Conservation (phyloP, 2,113 vertebrate genomes). For the Saimiri boliviensis region DNA sequence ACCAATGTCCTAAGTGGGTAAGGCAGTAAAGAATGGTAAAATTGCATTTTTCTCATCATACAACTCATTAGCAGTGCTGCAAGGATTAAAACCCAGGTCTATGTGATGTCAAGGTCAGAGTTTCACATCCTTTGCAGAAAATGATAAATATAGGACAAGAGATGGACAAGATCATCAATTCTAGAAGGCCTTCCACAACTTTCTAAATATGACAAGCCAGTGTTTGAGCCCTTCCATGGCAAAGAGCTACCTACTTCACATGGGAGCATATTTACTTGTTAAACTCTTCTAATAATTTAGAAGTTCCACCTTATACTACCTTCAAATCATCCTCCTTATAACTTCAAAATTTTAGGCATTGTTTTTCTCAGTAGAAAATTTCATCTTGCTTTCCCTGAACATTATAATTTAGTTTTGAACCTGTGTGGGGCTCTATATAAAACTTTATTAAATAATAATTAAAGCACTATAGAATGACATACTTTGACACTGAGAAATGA, state of each 20-base stretch:
- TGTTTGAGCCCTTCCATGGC: neutral
- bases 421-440: neutral
- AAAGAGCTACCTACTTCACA: neutral
- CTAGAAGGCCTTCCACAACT: accelerated
- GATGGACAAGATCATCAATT: neutral
- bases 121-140: neutral
- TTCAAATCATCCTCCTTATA: neutral
- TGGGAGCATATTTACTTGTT: neutral
- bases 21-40: neutral
- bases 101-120: neutral
- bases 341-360: neutral
- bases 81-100: neutral
- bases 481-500: neutral
- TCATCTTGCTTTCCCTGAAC: neutral
- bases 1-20: neutral
- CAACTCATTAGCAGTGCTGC: neutral
- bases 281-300: neutral
- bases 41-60: neutral
- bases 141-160: neutral
- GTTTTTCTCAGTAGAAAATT: neutral
- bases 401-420: neutral
- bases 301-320: neutral
- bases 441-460: neutral
- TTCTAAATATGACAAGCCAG: neutral
- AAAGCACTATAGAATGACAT: neutral